These are phyloP conservation scores for Argyra leucocephala DNA, from an alignment of 2,888 invertebrate species.

Conservation along the genomic window DNA sequence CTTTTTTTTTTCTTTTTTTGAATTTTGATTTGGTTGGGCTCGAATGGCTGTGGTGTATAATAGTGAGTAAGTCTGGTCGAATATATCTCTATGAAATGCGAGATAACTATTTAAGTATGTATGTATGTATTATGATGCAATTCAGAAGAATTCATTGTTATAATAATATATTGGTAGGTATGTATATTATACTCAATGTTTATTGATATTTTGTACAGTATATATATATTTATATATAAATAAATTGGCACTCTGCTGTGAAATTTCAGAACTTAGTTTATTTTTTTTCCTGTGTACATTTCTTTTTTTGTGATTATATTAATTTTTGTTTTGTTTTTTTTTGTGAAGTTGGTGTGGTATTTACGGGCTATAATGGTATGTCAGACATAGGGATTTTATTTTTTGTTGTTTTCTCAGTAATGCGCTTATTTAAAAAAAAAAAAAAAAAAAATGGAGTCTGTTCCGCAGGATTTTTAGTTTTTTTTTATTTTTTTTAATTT, in stretches of 20 bases:
- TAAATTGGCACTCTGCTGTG: conserved; percentile 5
- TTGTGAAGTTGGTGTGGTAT: background rate
- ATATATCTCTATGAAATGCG: no score
- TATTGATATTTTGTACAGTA: background rate
- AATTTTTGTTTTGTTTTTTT: background rate
- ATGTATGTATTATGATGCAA: background rate
- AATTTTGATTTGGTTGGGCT: no score
- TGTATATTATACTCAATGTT: background rate
- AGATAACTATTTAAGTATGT: no score
- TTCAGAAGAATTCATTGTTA: background rate
- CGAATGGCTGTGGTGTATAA: no score
- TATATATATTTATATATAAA: background rate
- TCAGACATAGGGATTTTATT: background rate
- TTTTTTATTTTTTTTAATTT: background rate
- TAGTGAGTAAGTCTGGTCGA: no score
- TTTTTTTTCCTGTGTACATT: background rate
- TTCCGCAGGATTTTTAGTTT: background rate
- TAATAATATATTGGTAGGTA: background rate
- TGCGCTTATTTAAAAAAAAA: no score
- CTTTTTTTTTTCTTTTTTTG: no score
- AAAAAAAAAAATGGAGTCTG: no score
- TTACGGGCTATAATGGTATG: background rate
- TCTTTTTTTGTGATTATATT: background rate
- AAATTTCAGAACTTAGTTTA: background rate
- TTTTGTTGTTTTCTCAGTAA: background rate